Conservation (phyloP, 1,140 invertebrate species). For the Paraescarpia echinospica region DNA sequence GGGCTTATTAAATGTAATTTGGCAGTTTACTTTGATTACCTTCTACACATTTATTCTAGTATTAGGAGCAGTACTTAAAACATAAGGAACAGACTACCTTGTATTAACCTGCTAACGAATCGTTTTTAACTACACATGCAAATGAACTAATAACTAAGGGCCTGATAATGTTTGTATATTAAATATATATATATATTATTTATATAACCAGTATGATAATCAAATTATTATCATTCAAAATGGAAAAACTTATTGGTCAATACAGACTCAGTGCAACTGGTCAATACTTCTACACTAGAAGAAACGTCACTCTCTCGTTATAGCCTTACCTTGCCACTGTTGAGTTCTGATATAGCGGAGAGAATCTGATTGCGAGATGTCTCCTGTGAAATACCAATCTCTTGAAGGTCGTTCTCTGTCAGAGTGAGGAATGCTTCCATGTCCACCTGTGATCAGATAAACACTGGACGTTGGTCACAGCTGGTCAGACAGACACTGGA, state of each 20-base stretch:
- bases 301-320: background rate
- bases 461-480: slow-evolving; percentile 22
- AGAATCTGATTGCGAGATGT: slow-evolving; percentile 54
- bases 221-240: too few species aligned
- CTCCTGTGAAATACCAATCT: slow-evolving; percentile 53
- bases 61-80: too few species aligned
- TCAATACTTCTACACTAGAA: background rate
- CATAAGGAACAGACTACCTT: too few species aligned
- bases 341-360: slow-evolving; percentile 52
- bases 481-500: background rate
- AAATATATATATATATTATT: too few species aligned
- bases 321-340: slow-evolving; percentile 48
- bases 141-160: too few species aligned
- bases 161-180: too few species aligned
- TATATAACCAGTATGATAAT: too few species aligned
- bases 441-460: slow-evolving; percentile 39
- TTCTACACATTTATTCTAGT: too few species aligned
- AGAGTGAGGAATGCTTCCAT: slow-evolving; percentile 58
- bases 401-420: slow-evolving; percentile 53
- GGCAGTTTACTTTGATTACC: too few species aligned
- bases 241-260: background rate
- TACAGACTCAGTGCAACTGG: background rate
- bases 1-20: too few species aligned
- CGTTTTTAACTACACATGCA: too few species aligned
- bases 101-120: too few species aligned